These are phyloP conservation scores for Tineola bisselliella DNA, from an alignment of 2,888 invertebrate species.

Conservation along the genomic window DNA sequence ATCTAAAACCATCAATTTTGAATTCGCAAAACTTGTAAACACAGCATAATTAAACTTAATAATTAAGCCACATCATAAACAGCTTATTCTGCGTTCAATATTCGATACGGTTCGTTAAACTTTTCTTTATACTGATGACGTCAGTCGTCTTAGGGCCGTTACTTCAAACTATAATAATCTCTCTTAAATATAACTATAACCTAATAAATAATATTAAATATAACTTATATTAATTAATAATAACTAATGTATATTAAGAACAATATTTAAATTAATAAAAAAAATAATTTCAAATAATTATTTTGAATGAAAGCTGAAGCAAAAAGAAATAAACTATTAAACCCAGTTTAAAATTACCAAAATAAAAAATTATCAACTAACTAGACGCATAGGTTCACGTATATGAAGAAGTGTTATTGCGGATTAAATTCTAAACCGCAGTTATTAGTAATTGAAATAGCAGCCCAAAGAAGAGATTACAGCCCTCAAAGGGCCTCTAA, in stretches of 20 bases:
- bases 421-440: not conserved
- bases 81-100: slow-evolving; percentile 5
- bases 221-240: no score
- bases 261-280: no score
- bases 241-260: no score
- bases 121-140: slow-evolving; percentile 7
- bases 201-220: no score
- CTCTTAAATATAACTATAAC: no score
- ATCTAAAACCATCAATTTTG: not conserved
- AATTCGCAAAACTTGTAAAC: not conserved
- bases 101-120: slow-evolving; percentile 9
- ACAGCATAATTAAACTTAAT: slow-evolving; percentile 1
- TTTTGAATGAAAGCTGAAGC: no score
- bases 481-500: slow-evolving; percentile 8
- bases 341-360: no score
- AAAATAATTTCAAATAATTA: no score
- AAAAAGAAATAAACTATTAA: no score
- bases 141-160: not conserved
- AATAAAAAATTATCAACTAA: no score
- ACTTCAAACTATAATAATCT: not conserved
- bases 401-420: no score
- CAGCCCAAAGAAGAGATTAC: slow-evolving; percentile 3
- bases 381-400: no score
- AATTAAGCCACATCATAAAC: slow-evolving; percentile 5
- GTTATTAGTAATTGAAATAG: not conserved